Conservation (phyloP, 2,888 invertebrate species). For the Agrilus cyanescens region DNA sequence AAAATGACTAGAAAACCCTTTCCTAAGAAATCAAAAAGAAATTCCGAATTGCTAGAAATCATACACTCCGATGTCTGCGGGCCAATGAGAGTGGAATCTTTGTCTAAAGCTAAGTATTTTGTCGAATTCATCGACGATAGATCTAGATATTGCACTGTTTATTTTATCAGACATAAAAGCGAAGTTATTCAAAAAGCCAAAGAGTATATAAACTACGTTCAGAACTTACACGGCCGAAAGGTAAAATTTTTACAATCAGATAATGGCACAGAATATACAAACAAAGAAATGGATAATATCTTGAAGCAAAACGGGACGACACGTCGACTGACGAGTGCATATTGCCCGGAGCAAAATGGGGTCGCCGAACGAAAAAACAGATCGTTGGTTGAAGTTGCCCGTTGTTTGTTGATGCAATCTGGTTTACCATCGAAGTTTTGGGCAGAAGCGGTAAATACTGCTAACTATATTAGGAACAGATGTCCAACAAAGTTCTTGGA, state of each 20-base stretch:
- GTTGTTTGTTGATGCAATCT: constrained; percentile 18
- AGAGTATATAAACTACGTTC: background rate
- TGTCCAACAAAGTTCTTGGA: constrained; percentile 15
- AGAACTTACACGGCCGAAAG: constrained; percentile 6
- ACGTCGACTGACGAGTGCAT: constrained; percentile 12
- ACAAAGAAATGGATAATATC: constrained; percentile 10
- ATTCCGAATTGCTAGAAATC: too few species aligned
- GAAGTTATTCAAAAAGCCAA: too few species aligned
- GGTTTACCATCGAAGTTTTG: constrained; percentile 19
- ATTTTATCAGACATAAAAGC: too few species aligned
- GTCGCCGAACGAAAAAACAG: constrained; percentile 12
- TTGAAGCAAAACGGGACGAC: constrained; percentile 13
- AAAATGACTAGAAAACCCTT: too few species aligned
- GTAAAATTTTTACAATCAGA: constrained; percentile 15
- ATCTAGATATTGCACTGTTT: too few species aligned
- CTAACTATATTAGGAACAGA: constrained; percentile 25
- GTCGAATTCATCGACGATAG: too few species aligned
- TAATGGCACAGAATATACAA: constrained; percentile 15
- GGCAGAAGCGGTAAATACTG: constrained; percentile 25
- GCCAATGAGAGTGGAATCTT: too few species aligned
- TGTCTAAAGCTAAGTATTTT: too few species aligned
- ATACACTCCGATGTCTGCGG: too few species aligned
- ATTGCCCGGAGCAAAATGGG: constrained; percentile 15
- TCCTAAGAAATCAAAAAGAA: too few species aligned
- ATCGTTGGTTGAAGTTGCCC: constrained; percentile 22